A percentile compares a stretch with the other conserved stretches of the same genome.
Conservation (phyloP, 2,113 vertebrate genomes). For the Ochotona curzoniae region DNA sequence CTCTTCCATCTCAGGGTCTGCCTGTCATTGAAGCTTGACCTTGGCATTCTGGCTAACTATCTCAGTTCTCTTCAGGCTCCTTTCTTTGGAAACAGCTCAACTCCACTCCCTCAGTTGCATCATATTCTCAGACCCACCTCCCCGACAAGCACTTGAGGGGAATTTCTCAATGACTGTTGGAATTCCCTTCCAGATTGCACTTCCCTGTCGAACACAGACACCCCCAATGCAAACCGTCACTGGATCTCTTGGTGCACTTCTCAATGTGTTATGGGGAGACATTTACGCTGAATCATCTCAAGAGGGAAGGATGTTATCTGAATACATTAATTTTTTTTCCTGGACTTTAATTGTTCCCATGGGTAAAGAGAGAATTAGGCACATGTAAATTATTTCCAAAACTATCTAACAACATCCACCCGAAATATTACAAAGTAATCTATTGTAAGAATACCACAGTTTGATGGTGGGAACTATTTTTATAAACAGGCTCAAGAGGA, state of each 20-base stretch:
- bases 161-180: constrained; percentile 43
- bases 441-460: constrained; percentile 37
- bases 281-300: constrained; percentile 36
- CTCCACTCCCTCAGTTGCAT: background rate
- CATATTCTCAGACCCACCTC: background rate
- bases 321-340: constrained; percentile 53
- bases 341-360: constrained; percentile 44
- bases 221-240: background rate
- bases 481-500: constrained; percentile 46
- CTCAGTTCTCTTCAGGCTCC: constrained; percentile 20
- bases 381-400: constrained; percentile 52
- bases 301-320: constrained; percentile 55
- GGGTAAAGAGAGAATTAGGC: constrained; percentile 4
- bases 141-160: background rate
- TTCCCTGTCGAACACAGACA: constrained; percentile 62
- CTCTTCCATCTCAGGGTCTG: background rate
- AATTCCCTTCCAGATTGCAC: constrained; percentile 61
- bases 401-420: background rate
- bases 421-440: constrained; percentile 37
- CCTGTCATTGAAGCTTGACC: background rate
- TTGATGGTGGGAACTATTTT: constrained; percentile 25
- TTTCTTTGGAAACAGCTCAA: constrained; percentile 35
- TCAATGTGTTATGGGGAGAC: background rate
- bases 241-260: background rate
- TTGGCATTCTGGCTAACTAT: background rate